Evolutionary conservation across 2,113 vertebrate species (phyloP).

Genomic region (Coreoperca whiteheadi): DNA sequence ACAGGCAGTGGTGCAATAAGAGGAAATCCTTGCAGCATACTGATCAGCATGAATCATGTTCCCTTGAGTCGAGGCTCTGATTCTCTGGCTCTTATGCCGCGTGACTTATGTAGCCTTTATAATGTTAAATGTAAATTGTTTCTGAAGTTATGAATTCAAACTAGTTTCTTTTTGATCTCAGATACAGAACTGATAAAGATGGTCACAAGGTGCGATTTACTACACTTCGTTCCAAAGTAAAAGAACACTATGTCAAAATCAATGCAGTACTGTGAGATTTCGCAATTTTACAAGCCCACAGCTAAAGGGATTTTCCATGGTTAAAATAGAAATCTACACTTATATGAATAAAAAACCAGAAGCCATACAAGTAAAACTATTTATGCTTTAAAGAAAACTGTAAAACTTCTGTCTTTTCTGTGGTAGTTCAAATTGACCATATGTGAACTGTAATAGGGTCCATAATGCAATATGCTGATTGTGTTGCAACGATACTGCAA

Average conservation of each 20-base stretch:
- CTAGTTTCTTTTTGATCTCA: not conserved
- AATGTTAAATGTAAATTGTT: not conserved
- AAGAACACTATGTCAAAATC: not conserved
- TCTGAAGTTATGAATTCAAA: not conserved
- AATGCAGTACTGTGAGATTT: not conserved
- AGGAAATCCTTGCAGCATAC: slow-evolving; percentile 19
- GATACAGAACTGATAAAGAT: not conserved
- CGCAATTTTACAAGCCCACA: not conserved
- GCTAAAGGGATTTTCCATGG: not conserved
- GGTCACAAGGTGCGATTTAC: slow-evolving; percentile 1
- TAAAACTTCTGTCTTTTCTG: not conserved
- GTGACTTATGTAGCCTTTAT: not conserved
- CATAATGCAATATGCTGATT: not conserved
- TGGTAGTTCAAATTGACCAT: not conserved
- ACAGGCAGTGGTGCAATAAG: not conserved
- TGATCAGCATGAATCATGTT: not conserved
- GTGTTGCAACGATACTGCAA: not conserved
- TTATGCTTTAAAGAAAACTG: not conserved
- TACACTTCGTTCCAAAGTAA: not conserved
- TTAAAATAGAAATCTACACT: not conserved
- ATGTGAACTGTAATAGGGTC: not conserved
- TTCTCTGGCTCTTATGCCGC: not conserved
- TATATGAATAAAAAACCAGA: not conserved
- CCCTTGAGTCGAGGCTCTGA: not conserved
- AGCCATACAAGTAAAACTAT: not conserved